Conservation (phyloP, 2,888 invertebrate genomes). For the Bombylius major region DNA sequence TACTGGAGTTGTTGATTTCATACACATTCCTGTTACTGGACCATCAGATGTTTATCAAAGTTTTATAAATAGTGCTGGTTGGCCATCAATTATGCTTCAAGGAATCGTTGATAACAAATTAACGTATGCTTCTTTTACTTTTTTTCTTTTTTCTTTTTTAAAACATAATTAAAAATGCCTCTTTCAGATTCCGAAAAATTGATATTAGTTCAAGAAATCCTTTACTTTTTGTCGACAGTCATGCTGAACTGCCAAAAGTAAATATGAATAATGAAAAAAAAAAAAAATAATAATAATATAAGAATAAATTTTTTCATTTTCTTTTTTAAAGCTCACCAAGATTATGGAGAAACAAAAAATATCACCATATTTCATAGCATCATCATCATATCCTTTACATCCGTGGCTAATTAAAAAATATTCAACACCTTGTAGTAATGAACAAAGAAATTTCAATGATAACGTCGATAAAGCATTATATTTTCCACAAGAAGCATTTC, state of each 20-base stretch:
- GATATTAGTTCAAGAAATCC: slow-evolving; percentile 20
- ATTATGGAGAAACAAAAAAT: slow-evolving; percentile 7
- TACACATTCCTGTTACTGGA: slow-evolving; percentile 21
- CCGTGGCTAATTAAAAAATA: slow-evolving; percentile 30
- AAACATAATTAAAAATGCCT: no score
- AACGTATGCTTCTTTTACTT: slow-evolving; percentile 13
- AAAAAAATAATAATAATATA: no score
- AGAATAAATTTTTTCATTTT: no score
- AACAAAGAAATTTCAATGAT: slow-evolving; percentile 29
- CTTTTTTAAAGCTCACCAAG: slow-evolving; percentile 2
- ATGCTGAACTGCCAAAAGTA: slow-evolving; percentile 22
- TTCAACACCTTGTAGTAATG: slow-evolving; percentile 20
- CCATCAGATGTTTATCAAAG: slow-evolving; percentile 16
- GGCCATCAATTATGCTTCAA: slow-evolving; percentile 24
- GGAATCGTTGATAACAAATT: slow-evolving; percentile 28
- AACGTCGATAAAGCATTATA: slow-evolving; percentile 27
- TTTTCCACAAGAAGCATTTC: slow-evolving; percentile 26
- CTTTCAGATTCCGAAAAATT: slow-evolving; percentile 26
- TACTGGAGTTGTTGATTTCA: slow-evolving; percentile 25
- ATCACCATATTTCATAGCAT: slow-evolving; percentile 5
- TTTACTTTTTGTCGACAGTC: slow-evolving; percentile 20
- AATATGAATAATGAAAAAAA: background rate
- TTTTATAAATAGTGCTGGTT: slow-evolving; percentile 14
- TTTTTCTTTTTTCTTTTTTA: no score
- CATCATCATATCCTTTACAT: slow-evolving; percentile 23